Percentiles rank a stretch among this genome's conserved stretches.
Evolutionary conservation across 2,797 vertebrate species (phyloP).

Genomic region (Peromyscus melanophrys): DNA sequence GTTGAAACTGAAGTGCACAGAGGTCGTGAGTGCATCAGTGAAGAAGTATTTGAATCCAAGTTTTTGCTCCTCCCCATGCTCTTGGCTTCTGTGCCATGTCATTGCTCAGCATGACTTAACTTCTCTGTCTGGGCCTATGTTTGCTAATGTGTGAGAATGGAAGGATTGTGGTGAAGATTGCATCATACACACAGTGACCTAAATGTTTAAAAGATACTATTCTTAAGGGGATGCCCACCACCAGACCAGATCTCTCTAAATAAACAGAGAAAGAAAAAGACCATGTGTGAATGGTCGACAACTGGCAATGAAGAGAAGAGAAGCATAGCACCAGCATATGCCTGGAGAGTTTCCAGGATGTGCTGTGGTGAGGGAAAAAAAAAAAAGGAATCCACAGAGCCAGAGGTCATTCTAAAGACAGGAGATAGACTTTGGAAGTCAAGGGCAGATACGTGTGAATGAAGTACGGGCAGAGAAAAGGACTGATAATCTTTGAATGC

Average conservation of each 20-base stretch:
- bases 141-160: background rate
- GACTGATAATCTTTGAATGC: background rate
- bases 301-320: background rate
- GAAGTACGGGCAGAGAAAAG: background rate
- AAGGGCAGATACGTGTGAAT: background rate
- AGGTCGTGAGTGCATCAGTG: background rate
- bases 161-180: background rate
- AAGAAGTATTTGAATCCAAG: background rate
- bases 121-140: background rate
- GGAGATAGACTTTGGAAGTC: background rate
- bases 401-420: slow-evolving; percentile 30
- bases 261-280: background rate
- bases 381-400: background rate
- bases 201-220: slow-evolving; percentile 33
- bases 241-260: slow-evolving; percentile 26
- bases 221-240: background rate
- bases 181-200: background rate
- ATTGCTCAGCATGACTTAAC: slow-evolving; percentile 15
- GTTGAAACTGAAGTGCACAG: slow-evolving; percentile 27
- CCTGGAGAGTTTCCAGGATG: background rate
- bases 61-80: background rate
- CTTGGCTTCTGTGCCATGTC: background rate
- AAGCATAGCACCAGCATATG: background rate
- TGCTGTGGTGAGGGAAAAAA: background rate
- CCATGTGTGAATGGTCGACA: background rate